These are phyloP conservation scores for Drosophila parvula DNA, from an alignment of 1,140 invertebrate species.

Conservation along the genomic window DNA sequence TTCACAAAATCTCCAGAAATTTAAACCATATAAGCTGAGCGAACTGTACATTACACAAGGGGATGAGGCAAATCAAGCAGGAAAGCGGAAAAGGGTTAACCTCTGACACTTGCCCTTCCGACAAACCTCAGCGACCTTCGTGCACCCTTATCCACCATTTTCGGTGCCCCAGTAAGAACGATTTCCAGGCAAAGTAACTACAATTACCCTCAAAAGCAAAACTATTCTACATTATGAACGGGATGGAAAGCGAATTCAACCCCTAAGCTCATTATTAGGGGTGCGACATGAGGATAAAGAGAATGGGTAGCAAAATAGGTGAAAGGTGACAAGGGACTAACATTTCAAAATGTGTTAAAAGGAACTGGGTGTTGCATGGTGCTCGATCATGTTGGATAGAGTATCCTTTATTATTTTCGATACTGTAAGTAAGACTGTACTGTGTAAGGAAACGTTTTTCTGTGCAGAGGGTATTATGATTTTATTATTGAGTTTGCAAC, in stretches of 20 bases:
- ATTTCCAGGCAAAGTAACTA: conserved; percentile 52
- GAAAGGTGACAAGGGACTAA: neutral
- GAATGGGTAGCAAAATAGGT: neutral
- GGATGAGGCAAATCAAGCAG: conserved; percentile 8
- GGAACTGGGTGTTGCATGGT: neutral
- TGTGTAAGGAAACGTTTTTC: no score
- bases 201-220: conserved; percentile 67
- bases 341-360: conserved; percentile 4
- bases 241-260: conserved; percentile 27
- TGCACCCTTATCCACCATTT: conserved; percentile 59
- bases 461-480: no score
- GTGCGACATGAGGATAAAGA: neutral
- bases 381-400: neutral
- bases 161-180: conserved; percentile 28
- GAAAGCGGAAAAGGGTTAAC: conserved; percentile 49
- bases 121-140: conserved; percentile 7
- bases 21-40: neutral
- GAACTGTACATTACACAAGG: conserved; percentile 46
- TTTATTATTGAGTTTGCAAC: no score
- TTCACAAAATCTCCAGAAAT: neutral
- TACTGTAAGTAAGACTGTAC: no score
- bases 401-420: neutral
- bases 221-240: conserved; percentile 21
- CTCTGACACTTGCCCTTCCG: conserved; percentile 43
- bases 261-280: conserved; percentile 49